Percentiles rank a stretch among this genome's conserved stretches.
phyloP scores from a whole-genome alignment of 1,140 invertebrate species.

The Chrysoperla carnea region DNA sequence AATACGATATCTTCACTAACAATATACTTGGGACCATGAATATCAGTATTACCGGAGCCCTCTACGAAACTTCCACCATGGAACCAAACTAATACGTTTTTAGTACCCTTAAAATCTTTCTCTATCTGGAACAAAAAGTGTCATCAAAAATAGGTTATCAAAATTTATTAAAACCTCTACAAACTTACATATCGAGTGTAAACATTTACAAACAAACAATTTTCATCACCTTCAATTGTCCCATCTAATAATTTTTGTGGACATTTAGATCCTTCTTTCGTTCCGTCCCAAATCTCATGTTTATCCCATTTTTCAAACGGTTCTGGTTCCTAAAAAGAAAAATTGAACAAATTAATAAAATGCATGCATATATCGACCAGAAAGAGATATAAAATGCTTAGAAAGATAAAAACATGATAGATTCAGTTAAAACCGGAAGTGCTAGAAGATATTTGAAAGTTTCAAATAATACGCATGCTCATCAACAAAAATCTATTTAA shows the following conservation, averaged over 20 bases:
- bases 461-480: too few species aligned
- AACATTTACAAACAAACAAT: constrained; percentile 66
- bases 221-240: constrained; percentile 41
- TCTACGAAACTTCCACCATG: constrained; percentile 38
- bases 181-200: constrained; percentile 28
- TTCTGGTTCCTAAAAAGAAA: constrained; percentile 26
- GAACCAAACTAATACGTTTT: constrained; percentile 39
- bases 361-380: too few species aligned
- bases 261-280: constrained; percentile 24
- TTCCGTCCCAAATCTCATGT: constrained; percentile 23
- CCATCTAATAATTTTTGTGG: constrained; percentile 21
- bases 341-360: too few species aligned
- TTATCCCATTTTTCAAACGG: constrained; percentile 32
- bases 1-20: constrained; percentile 32
- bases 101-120: not conserved
- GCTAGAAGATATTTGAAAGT: too few species aligned
- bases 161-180: too few species aligned
- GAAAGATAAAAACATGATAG: too few species aligned
- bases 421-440: too few species aligned
- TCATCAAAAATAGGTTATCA: constrained; percentile 1
- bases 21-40: constrained; percentile 39
- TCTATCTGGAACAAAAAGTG: constrained; percentile 10
- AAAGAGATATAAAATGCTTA: too few species aligned
- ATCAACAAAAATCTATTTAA: too few species aligned
- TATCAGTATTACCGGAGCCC: constrained; percentile 30